Percentiles rank a stretch among this genome's conserved stretches.
Evolutionary conservation across 1,140 invertebrate species (phyloP).

Genomic region (Calliopsis andreniformis): DNA sequence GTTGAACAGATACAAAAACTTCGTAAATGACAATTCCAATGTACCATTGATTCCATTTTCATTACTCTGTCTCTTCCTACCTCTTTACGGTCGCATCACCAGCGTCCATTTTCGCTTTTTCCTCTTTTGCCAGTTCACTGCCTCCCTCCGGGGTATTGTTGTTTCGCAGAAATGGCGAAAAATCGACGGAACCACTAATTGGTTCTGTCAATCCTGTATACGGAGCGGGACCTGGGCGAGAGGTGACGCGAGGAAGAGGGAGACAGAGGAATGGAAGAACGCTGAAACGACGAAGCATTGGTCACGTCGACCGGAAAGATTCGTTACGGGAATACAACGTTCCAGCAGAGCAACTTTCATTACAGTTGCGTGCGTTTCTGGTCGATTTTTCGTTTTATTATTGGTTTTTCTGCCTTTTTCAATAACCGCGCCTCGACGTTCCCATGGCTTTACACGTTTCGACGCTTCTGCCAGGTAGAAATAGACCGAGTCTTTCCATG

Average conservation of each 20-base stretch:
- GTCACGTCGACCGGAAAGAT: conserved; percentile 53
- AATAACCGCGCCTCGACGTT: not conserved
- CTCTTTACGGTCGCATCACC: not conserved
- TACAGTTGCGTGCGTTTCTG: conserved; percentile 26
- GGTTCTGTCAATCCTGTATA: conserved; percentile 66
- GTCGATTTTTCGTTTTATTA: conserved; percentile 17
- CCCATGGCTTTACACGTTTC: not conserved
- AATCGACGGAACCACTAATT: conserved; percentile 69
- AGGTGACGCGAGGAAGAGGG: not conserved
- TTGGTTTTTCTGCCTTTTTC: conserved; percentile 13
- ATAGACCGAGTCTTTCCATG: not conserved
- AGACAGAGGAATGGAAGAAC: conserved; percentile 7
- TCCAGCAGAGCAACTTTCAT: conserved; percentile 42
- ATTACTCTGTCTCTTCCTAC: conserved; percentile 1
- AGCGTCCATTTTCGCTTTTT: conserved; percentile 6
- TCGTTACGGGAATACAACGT: conserved; percentile 45
- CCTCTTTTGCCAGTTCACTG: not conserved
- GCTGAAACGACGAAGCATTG: conserved; percentile 39
- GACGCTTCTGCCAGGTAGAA: not conserved
- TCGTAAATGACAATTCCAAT: not conserved
- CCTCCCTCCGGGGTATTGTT: conserved; percentile 43
- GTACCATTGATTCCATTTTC: conserved; percentile 5
- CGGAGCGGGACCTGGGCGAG: no score
- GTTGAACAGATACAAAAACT: no score
- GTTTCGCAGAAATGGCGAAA: conserved; percentile 51